A percentile compares a stretch with the other conserved stretches of the same genome.
Evolutionary conservation across 2,797 vertebrate genomes (phyloP).

Genomic region (Uromys caudimaculatus): DNA sequence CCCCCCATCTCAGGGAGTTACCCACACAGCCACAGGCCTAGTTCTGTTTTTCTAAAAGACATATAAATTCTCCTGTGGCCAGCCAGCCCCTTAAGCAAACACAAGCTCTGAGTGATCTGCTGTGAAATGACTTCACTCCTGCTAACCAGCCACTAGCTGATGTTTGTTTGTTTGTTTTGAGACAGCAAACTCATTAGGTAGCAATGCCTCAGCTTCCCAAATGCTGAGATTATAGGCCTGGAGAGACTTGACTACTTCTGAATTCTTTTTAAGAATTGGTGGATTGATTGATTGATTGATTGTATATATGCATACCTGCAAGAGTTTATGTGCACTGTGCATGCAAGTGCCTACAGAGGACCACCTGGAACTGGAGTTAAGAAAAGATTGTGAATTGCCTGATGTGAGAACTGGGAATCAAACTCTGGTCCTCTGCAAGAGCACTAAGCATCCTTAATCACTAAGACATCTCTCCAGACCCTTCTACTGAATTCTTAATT

Average conservation of each 20-base stretch:
- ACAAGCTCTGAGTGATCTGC: neutral
- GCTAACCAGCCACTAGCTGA: neutral
- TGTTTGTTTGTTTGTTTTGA: neutral
- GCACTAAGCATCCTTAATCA: neutral
- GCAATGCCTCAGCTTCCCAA: neutral
- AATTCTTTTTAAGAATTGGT: neutral
- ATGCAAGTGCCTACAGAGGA: neutral
- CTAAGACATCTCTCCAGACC: neutral
- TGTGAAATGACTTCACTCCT: neutral
- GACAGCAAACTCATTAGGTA: neutral
- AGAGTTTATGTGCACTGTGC: neutral
- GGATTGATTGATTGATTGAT: neutral
- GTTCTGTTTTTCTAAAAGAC: slow-evolving; percentile 15
- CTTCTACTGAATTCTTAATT: neutral
- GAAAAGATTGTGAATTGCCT: neutral
- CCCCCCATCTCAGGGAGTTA: slow-evolving; percentile 26
- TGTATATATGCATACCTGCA: neutral
- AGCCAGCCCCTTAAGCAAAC: neutral
- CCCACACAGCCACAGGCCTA: neutral
- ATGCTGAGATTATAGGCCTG: neutral
- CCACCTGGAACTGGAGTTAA: neutral
- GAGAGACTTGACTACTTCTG: neutral
- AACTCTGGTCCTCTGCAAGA: neutral
- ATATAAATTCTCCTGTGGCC: neutral
- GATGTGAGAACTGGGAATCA: neutral